These are phyloP conservation scores for Crotalus helleri DNA, from an alignment of 2,113 vertebrate genomes.

Conservation along the genomic window DNA sequence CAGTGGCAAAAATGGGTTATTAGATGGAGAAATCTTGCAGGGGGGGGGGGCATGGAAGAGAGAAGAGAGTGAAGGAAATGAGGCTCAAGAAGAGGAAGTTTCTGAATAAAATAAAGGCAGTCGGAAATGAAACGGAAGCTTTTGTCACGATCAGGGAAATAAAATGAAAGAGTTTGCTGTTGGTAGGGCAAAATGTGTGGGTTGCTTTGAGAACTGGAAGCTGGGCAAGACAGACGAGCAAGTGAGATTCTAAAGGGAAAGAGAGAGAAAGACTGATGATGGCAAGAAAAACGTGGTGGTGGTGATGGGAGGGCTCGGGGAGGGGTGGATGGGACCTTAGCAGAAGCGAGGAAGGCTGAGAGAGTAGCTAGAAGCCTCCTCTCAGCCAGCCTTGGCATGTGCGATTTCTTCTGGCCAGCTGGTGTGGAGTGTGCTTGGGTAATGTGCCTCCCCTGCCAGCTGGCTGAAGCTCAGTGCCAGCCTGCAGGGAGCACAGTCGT, in stretches of 20 bases:
- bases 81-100: no score
- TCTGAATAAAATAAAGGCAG: neutral
- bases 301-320: neutral
- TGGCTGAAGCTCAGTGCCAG: constrained; percentile 13
- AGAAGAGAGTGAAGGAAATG: neutral
- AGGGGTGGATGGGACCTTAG: neutral
- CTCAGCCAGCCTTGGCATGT: constrained; percentile 26
- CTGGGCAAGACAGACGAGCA: neutral
- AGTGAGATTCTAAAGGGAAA: neutral
- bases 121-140: neutral
- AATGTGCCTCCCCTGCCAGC: constrained; percentile 10
- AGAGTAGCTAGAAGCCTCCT: neutral
- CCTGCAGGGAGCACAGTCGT: neutral
- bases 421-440: constrained; percentile 23
- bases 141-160: neutral
- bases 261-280: neutral
- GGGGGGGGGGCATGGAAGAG: neutral
- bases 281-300: neutral
- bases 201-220: neutral
- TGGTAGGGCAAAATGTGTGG: neutral
- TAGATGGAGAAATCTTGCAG: neutral
- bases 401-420: neutral
- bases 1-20: neutral
- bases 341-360: neutral
- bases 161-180: neutral